A percentile compares a stretch with the other conserved stretches of the same genome.
These are phyloP conservation scores for Craniophora ligustri DNA, from an alignment of 2,888 invertebrate species.

Conservation along the genomic window DNA sequence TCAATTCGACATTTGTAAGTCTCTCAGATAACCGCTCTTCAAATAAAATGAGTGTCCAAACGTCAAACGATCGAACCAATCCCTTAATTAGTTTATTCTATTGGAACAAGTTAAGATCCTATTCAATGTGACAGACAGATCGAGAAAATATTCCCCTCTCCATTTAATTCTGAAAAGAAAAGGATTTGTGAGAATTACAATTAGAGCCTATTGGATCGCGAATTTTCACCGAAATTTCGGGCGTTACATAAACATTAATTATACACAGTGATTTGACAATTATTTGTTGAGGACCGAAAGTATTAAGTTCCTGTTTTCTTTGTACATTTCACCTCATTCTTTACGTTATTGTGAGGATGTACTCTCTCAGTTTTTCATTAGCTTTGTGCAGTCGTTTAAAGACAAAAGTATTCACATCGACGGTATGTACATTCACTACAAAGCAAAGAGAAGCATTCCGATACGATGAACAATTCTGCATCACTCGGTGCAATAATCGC, in stretches of 20 bases:
- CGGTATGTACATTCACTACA: background rate
- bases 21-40: no score
- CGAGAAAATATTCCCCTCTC: constrained; percentile 23
- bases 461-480: constrained; percentile 1
- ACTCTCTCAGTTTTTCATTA: no score
- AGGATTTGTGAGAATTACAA: constrained; percentile 28
- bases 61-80: constrained; percentile 2
- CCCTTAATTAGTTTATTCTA: constrained; percentile 4
- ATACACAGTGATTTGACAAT: background rate
- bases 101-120: constrained; percentile 18
- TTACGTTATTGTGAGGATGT: no score
- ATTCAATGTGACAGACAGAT: constrained; percentile 12
- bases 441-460: constrained; percentile 9
- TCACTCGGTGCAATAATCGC: constrained; percentile 7
- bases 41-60: constrained; percentile 16
- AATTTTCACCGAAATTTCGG: background rate
- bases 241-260: no score
- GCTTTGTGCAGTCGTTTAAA: no score
- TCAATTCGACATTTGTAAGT: no score
- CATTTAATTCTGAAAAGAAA: constrained; percentile 25
- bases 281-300: background rate
- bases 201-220: constrained; percentile 6
- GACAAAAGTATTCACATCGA: constrained; percentile 1
- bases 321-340: no score
- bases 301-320: no score